Conservation (phyloP, 2,113 vertebrate species). For the Phycodurus eques region DNA sequence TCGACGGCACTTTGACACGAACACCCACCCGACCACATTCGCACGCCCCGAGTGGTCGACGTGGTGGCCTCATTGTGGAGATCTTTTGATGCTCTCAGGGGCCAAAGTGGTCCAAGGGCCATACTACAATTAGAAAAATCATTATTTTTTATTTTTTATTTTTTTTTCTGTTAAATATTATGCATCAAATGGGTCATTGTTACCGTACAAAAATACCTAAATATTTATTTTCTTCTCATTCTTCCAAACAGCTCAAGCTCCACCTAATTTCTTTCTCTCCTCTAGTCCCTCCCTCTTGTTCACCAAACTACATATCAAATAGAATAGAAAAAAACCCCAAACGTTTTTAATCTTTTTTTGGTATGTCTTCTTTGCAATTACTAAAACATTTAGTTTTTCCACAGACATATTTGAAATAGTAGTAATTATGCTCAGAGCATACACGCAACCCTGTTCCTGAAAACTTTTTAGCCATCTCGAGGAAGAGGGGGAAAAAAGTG, state of each 20-base stretch:
- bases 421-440: too few relatives aligned
- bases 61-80: not conserved
- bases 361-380: not conserved
- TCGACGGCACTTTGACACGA: slow-evolving; percentile 23
- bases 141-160: too few relatives aligned
- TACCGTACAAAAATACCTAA: not conserved
- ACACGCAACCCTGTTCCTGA: too few relatives aligned
- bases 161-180: not conserved
- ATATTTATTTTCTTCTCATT: not conserved
- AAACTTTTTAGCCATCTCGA: not conserved
- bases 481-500: too few relatives aligned
- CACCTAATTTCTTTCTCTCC: not conserved
- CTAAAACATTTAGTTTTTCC: too few relatives aligned
- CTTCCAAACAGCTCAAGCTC: not conserved
- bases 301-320: not conserved
- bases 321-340: too few relatives aligned
- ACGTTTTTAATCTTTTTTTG: too few relatives aligned
- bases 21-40: not conserved
- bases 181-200: not conserved
- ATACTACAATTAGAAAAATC: not conserved
- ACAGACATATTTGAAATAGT: too few relatives aligned
- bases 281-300: not conserved
- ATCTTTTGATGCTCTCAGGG: not conserved
- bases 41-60: not conserved
- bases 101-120: not conserved